Conservation (phyloP, 2,797 vertebrate species). For the Acanthiza pusilla region DNA sequence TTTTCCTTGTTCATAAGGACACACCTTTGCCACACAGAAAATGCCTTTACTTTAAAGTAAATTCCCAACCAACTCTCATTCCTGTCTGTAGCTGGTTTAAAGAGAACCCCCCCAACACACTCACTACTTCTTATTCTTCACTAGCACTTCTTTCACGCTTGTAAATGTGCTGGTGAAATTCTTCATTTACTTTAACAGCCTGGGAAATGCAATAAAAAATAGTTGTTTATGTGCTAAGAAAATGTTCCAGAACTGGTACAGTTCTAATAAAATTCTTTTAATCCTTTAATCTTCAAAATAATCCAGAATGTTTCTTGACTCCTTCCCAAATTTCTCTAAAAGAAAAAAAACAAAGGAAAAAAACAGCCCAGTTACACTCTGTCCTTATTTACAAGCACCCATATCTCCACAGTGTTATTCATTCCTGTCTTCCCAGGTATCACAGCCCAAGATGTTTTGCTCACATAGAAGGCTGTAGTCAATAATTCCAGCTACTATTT, state of each 20-base stretch:
- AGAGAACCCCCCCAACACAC: background rate
- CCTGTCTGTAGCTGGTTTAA: background rate
- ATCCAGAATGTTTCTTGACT: background rate
- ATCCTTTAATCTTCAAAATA: background rate
- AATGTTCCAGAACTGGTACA: background rate
- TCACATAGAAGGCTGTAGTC: background rate
- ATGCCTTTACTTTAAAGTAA: background rate
- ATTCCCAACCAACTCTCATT: background rate
- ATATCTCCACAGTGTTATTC: background rate
- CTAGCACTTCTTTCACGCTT: background rate
- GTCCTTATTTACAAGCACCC: background rate
- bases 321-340: background rate
- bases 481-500: background rate
- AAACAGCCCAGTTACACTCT: background rate
- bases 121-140: background rate
- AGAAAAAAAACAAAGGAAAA: too few relatives aligned
- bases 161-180: background rate
- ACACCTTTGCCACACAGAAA: background rate
- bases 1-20: fast-evolving
- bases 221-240: background rate
- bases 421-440: background rate
- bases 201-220: background rate
- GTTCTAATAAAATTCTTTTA: background rate
- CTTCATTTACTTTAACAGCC: background rate
- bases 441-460: background rate